Conservation (phyloP, 64 coral and sea anemone genomes). For the Actinia tenebrosa region DNA sequence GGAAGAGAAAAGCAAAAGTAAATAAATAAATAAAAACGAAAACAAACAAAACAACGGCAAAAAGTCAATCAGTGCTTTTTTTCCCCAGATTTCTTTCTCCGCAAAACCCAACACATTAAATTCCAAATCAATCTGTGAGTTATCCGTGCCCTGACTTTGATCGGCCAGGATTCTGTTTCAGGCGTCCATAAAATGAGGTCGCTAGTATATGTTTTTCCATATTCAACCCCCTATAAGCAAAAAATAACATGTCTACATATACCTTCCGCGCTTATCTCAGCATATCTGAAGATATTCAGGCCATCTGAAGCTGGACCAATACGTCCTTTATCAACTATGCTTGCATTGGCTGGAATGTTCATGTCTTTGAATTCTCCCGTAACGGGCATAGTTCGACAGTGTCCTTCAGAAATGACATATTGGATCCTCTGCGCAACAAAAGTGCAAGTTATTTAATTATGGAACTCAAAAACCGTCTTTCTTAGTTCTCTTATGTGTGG, state of each 20-base stretch:
- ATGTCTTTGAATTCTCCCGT: background rate
- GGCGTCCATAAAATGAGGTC: too few relatives aligned
- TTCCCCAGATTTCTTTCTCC: too few relatives aligned
- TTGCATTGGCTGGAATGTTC: background rate
- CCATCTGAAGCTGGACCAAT: background rate
- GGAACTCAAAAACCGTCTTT: background rate
- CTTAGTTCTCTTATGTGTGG: too few relatives aligned
- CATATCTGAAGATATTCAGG: background rate
- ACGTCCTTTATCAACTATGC: background rate
- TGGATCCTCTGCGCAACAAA: background rate
- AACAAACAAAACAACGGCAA: too few relatives aligned
- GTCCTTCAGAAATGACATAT: background rate
- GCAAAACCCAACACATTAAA: too few relatives aligned
- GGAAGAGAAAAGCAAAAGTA: too few relatives aligned
- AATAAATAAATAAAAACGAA: too few relatives aligned
- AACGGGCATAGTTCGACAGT: background rate
- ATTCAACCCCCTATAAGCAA: background rate
- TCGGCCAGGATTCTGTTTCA: too few relatives aligned
- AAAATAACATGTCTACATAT: background rate
- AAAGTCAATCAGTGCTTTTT: too few relatives aligned
- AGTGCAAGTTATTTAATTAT: background rate
- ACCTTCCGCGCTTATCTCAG: background rate
- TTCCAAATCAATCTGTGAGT: too few relatives aligned
- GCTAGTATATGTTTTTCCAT: background rate
- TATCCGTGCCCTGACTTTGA: too few relatives aligned